A percentile compares a stretch with the other conserved stretches of the same genome.
Conservation (phyloP, 1,140 invertebrate species). For the Pristionchus pacificus region DNA sequence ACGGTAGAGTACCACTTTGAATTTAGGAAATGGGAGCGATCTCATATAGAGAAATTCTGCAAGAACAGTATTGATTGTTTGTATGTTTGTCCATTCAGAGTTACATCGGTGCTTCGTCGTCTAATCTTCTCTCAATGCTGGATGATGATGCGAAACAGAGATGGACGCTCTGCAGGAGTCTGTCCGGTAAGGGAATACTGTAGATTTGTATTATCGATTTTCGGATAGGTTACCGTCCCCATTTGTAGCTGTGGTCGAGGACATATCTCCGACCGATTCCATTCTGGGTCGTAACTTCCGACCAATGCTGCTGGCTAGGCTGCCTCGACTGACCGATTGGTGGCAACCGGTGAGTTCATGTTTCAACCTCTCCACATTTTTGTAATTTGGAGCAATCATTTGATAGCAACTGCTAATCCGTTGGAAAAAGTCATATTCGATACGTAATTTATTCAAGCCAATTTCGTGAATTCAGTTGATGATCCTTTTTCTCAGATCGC, state of each 20-base stretch:
- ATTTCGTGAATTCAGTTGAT: background rate
- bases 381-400: too few relatives aligned
- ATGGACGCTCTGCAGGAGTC: background rate
- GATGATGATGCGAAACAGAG: background rate
- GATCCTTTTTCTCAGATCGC: background rate
- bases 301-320: background rate
- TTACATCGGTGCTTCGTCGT: background rate
- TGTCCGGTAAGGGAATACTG: background rate
- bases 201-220: background rate
- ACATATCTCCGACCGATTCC: background rate
- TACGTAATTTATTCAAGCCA: background rate
- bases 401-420: too few relatives aligned
- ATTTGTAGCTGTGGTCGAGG: background rate
- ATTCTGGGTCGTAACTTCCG: background rate
- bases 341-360: background rate
- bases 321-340: background rate
- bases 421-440: too few relatives aligned
- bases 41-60: too few relatives aligned
- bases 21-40: too few relatives aligned
- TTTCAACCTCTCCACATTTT: too few relatives aligned
- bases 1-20: too few relatives aligned
- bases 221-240: too few relatives aligned
- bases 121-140: background rate
- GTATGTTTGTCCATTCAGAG: background rate
- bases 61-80: background rate